These are phyloP conservation scores for Gallinago stenura DNA, from an alignment of 2,797 vertebrate species.

Conservation along the genomic window DNA sequence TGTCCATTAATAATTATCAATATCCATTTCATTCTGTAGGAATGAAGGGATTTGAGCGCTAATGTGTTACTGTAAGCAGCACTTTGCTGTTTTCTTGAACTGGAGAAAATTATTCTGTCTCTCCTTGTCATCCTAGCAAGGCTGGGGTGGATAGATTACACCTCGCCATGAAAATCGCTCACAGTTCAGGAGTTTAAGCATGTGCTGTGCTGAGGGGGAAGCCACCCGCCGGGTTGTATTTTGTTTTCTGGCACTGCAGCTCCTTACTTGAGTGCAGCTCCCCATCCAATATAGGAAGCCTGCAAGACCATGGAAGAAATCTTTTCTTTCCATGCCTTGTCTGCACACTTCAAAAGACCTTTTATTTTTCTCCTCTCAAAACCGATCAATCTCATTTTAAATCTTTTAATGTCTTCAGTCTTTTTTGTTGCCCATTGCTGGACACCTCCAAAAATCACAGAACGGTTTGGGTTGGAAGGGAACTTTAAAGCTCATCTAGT, in stretches of 20 bases:
- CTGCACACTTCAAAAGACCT: rapidly evolving
- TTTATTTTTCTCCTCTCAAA: background rate
- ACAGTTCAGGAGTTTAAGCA: background rate
- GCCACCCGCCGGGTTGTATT: rapidly evolving
- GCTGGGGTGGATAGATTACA: background rate
- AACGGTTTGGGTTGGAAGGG: background rate
- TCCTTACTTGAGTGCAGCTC: background rate
- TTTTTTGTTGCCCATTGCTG: background rate
- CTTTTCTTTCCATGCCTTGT: rapidly evolving
- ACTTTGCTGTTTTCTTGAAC: background rate
- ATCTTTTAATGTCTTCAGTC: background rate
- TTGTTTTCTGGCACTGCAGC: background rate
- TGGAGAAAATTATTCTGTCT: background rate
- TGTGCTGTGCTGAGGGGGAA: background rate
- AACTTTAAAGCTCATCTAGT: rapidly evolving
- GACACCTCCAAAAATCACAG: background rate
- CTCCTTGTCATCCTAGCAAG: background rate
- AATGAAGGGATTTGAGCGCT: conserved; percentile 19
- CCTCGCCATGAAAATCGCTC: background rate
- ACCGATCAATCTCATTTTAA: background rate
- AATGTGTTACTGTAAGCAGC: background rate
- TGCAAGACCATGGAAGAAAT: background rate
- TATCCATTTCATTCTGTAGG: conserved; percentile 37
- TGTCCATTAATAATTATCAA: conserved; percentile 49
- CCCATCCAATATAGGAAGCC: rapidly evolving